A percentile compares a stretch with the other conserved stretches of the same genome.
phyloP scores from a whole-genome alignment of 2,888 invertebrate genomes.

The Pachydiplax longipennis region DNA sequence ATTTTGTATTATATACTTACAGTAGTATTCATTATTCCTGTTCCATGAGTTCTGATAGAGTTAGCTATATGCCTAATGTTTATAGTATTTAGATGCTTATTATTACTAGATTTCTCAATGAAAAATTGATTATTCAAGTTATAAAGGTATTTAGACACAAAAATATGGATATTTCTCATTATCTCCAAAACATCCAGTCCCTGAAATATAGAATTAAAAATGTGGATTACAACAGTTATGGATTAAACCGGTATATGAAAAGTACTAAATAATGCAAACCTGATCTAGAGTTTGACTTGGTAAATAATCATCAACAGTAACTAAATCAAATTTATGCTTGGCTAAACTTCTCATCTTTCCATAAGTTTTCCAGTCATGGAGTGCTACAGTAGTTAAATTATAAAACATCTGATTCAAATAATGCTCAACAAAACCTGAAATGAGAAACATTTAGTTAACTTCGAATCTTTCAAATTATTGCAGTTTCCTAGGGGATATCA shows the following conservation, averaged over 20 bases:
- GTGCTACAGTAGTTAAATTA: constrained; percentile 94
- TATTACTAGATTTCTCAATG: constrained; percentile 88
- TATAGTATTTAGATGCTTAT: constrained; percentile 94
- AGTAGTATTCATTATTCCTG: constrained; percentile 94
- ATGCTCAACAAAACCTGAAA: constrained; percentile 74
- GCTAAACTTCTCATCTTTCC: constrained; percentile 96
- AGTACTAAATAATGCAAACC: constrained; percentile 56
- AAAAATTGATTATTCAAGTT: constrained; percentile 97
- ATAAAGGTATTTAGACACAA: constrained; percentile 92
- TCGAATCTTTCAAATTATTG: background rate
- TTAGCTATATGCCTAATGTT: constrained; percentile 95
- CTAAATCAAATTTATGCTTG: constrained; percentile 78
- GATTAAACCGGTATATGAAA: background rate
- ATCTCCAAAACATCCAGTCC: constrained; percentile 96
- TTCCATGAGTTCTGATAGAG: constrained; percentile 95
- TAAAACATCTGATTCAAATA: constrained; percentile 96
- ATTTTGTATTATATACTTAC: constrained; percentile 66
- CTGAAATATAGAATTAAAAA: constrained; percentile 55
- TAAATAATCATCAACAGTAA: constrained; percentile 88
- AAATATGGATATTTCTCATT: constrained; percentile 94
- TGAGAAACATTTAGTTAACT: background rate
- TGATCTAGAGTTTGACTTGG: constrained; percentile 97
- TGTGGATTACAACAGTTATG: background rate
- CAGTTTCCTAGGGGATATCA: background rate
- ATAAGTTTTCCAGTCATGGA: constrained; percentile 98